These are phyloP conservation scores for Xestia rhomboidea DNA, from an alignment of 2,888 invertebrate species.

Conservation along the genomic window DNA sequence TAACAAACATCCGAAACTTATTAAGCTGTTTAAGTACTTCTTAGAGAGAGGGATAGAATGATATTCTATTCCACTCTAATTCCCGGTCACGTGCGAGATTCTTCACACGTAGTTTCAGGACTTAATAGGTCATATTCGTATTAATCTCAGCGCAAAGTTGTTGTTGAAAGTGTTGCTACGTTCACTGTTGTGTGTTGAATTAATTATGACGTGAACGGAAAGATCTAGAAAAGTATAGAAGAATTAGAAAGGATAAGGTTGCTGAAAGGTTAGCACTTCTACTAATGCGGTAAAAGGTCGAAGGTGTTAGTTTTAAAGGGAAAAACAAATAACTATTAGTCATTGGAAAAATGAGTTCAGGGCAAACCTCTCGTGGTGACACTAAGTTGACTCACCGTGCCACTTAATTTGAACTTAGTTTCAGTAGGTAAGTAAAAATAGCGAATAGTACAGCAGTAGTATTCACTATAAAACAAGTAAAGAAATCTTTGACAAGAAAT, in stretches of 20 bases:
- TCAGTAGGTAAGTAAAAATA: background rate
- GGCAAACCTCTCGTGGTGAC: background rate
- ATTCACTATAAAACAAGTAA: background rate
- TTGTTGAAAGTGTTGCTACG: slow-evolving; percentile 52
- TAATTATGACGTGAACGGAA: slow-evolving; percentile 29
- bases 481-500: background rate
- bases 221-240: slow-evolving; percentile 9
- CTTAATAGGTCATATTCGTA: slow-evolving; percentile 70
- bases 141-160: slow-evolving; percentile 60
- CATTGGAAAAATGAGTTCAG: background rate
- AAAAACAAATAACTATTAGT: background rate
- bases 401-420: background rate
- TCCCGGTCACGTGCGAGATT: slow-evolving; percentile 61
- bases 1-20: slow-evolving; percentile 70
- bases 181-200: slow-evolving; percentile 56
- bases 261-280: background rate
- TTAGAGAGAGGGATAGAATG: slow-evolving; percentile 33
- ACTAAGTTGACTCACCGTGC: background rate
- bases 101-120: slow-evolving; percentile 67
- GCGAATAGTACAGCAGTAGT: background rate
- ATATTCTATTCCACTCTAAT: slow-evolving; percentile 36
- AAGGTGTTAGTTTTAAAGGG: background rate
- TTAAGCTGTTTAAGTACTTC: slow-evolving; percentile 69
- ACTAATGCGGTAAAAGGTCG: background rate
- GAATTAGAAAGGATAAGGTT: background rate